phyloP scores from a whole-genome alignment of 2,888 invertebrate species.

The Monopis laevigella region DNA sequence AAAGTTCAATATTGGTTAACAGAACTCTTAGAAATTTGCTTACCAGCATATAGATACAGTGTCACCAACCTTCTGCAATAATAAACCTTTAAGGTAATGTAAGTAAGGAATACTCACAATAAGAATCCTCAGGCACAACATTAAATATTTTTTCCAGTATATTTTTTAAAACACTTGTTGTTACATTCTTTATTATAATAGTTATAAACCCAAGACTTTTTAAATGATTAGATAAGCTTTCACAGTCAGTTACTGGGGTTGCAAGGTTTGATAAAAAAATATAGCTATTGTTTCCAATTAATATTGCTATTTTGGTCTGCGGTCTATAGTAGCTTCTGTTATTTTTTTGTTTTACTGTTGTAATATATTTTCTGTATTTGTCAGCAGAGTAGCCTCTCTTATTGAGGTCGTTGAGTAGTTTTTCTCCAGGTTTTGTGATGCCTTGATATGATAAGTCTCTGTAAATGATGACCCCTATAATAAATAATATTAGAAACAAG shows the following conservation, averaged over 20 bases:
- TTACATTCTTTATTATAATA: conserved; percentile 39
- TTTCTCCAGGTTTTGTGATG: conserved; percentile 39
- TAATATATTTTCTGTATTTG: conserved; percentile 31
- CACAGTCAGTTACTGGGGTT: conserved; percentile 53
- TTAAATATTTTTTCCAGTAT: conserved; percentile 32
- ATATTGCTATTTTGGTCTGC: conserved; percentile 46
- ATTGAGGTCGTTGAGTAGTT: conserved; percentile 41
- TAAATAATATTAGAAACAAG: not conserved
- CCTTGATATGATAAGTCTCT: conserved; percentile 32
- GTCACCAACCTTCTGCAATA: not conserved
- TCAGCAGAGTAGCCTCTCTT: conserved; percentile 33
- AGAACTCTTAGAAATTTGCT: too few species aligned
- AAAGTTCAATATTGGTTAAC: too few species aligned
- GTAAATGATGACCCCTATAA: conserved; percentile 19
- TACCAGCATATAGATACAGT: too few species aligned
- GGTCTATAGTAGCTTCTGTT: conserved; percentile 27
- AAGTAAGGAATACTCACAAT: conserved; percentile 39
- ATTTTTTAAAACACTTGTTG: conserved; percentile 30
- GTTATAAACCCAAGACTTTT: conserved; percentile 45
- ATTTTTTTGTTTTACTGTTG: conserved; percentile 20
- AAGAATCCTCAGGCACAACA: conserved; percentile 43
- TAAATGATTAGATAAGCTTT: conserved; percentile 37
- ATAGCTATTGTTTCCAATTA: conserved; percentile 54
- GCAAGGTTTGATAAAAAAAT: conserved; percentile 40
- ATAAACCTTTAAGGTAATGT: not conserved